Percentiles rank a stretch among this genome's conserved stretches.
Evolutionary conservation across 2,888 invertebrate species (phyloP).

Genomic region (Morpho deidamia): DNA sequence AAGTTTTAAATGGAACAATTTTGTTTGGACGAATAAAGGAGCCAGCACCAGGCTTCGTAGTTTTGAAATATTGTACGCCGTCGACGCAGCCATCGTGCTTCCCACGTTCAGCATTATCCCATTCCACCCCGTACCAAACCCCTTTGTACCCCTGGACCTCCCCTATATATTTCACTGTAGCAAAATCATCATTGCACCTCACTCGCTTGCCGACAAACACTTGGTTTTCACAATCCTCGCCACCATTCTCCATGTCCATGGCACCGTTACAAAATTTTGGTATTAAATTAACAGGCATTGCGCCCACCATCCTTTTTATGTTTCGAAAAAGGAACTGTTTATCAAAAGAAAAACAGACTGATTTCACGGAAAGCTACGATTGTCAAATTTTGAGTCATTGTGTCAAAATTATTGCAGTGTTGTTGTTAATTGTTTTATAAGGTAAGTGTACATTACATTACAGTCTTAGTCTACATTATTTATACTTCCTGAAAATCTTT

Average conservation of each 20-base stretch:
- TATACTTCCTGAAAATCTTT: too few relatives aligned
- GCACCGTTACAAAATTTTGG: conserved; percentile 74
- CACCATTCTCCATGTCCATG: conserved; percentile 72
- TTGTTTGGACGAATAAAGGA: conserved; percentile 93
- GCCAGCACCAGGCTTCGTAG: conserved; percentile 87
- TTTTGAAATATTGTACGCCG: conserved; percentile 88
- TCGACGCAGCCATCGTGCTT: conserved; percentile 95
- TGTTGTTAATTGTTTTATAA: not conserved
- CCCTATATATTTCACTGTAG: conserved; percentile 86
- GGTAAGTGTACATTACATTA: not conserved
- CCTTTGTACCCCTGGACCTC: conserved; percentile 83
- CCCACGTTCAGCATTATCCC: conserved; percentile 93
- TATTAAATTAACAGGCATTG: conserved; percentile 74
- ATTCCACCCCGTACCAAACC: conserved; percentile 96
- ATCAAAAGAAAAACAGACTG: conserved; percentile 66
- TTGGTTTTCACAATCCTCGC: conserved; percentile 62
- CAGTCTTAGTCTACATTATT: too few relatives aligned
- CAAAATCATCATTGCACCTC: conserved; percentile 63
- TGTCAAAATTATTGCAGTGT: not conserved
- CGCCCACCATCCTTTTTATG: conserved; percentile 73
- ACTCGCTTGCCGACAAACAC: conserved; percentile 68
- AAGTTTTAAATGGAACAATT: conserved; percentile 83
- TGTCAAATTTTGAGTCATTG: conserved; percentile 35
- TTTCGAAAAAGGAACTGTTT: conserved; percentile 70
- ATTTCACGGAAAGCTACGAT: conserved; percentile 44